phyloP scores from a whole-genome alignment of 2,797 vertebrate species.

The Nannoperca australis region DNA sequence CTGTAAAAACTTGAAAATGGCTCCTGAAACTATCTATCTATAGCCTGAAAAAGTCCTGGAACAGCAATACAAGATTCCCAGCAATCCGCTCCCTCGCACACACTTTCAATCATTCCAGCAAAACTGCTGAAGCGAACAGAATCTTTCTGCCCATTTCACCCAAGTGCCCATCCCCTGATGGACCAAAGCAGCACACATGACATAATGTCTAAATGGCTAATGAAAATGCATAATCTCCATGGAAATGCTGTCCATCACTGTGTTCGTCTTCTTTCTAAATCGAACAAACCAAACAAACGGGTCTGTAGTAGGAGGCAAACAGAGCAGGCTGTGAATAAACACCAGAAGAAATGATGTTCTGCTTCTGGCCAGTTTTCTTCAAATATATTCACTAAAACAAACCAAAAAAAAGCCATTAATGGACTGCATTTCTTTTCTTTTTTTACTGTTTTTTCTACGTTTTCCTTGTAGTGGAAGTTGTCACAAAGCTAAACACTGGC shows the following conservation, averaged over 20 bases:
- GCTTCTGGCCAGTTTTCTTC: slow-evolving; percentile 7
- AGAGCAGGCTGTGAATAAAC: slow-evolving; percentile 24
- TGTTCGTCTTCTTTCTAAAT: slow-evolving; percentile 7
- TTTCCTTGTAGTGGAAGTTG: slow-evolving; percentile 8
- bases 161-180: slow-evolving; percentile 62
- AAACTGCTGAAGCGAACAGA: slow-evolving; percentile 80
- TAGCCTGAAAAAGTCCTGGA: slow-evolving; percentile 73
- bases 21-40: slow-evolving; percentile 56
- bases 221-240: slow-evolving; percentile 73
- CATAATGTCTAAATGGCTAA: slow-evolving; percentile 68
- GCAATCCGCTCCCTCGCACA: slow-evolving; percentile 55
- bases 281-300: slow-evolving; percentile 15
- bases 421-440: not conserved
- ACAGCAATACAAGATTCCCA: slow-evolving; percentile 72
- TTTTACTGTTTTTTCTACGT: slow-evolving; percentile 8
- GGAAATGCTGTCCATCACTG: slow-evolving; percentile 65
- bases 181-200: slow-evolving; percentile 64
- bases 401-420: slow-evolving; percentile 1
- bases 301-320: slow-evolving; percentile 12
- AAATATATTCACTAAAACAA: slow-evolving; percentile 25
- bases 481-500: slow-evolving; percentile 18
- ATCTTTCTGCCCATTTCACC: slow-evolving; percentile 77
- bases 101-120: slow-evolving; percentile 74
- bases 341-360: slow-evolving; percentile 22
- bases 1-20: slow-evolving; percentile 40